Base-by-base conservation (phyloP, 2,797 vertebrate species). In the Phataginus tricuspis region DNA sequence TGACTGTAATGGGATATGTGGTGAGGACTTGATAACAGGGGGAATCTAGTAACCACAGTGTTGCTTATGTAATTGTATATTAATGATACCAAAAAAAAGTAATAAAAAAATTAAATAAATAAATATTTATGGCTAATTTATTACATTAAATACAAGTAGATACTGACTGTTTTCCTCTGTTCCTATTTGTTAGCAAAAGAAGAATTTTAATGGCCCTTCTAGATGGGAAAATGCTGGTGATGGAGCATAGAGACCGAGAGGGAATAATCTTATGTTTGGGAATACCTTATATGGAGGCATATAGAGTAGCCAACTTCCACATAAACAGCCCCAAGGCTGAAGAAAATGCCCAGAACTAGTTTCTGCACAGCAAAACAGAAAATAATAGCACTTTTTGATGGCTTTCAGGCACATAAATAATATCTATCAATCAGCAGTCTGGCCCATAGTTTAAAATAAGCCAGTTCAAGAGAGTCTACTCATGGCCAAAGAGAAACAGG, bases 391-490 rank as follows among this genome's bases (percentile, higher is more conserved):
- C 31, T 84, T 83, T 34, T 92, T 79, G 42, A 53, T 61, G 45
- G 39, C 25, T 77, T 89, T 78, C 45, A 89, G 71, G 57, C 29
- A 92, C 63, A 89, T 57, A 92, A 78, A 93, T 74, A 93, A 80
- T n/a, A 93, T 85, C 49, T 80, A 66, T 90, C 86, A 85, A 89
- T 72, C 29, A 23, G 66, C 18, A 80, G 49, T 79, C 64, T 72
- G 34, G 64, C 31, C 71, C n/a, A 90, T 29, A 61, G 66, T 51
- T 93, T 90, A 90, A 86, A 96, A 90, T 93, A 96, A 64, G 39
- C 37, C 63, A 72, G 45, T 85, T 95, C 69, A 90, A 90, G 85
- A 63, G 18, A 85, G 64, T 66, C n/a, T 66, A 51, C 23, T 63
- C 45, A 89, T 51, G 15, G 57, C 71, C 63, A 95, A 95, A 78